phyloP scores from a whole-genome alignment of 2,113 vertebrate genomes.

The Halichoerus grypus region DNA sequence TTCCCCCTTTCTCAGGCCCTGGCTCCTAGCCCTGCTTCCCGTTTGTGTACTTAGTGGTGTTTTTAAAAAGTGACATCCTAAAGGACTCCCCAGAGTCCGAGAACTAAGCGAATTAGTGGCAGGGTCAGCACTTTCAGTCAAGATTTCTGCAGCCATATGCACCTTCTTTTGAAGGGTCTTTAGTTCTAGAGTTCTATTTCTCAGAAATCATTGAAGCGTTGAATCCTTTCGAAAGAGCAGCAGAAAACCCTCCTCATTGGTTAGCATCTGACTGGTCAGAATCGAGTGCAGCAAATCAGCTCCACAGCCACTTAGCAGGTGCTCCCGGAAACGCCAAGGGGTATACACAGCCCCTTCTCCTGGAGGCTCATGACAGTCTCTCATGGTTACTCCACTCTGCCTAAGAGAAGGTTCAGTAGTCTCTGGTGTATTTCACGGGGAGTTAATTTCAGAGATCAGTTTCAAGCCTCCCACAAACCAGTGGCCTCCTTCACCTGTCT shows the following conservation, averaged over 20 bases:
- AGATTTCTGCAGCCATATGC: neutral
- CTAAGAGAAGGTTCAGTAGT: neutral
- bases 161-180: neutral
- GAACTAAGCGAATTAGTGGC: neutral
- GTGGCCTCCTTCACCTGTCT: neutral
- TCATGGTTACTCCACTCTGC: neutral
- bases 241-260: neutral
- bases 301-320: neutral
- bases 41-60: neutral
- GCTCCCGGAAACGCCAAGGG: rapidly evolving
- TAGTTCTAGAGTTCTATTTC: neutral
- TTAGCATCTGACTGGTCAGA: neutral
- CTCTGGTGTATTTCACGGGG: neutral
- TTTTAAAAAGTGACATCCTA: neutral
- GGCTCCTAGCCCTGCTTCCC: neutral
- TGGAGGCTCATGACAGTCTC: neutral
- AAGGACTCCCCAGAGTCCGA: neutral
- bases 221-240: neutral
- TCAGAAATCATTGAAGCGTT: neutral
- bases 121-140: neutral
- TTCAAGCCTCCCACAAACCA: neutral
- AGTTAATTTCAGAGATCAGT: neutral
- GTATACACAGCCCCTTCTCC: neutral
- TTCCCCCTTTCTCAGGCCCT: neutral
- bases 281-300: neutral